Evolutionary conservation across 2,888 invertebrate species (phyloP), one percentile per base, ranked within the genome.

Genomic region (Heliconius erato): DNA sequence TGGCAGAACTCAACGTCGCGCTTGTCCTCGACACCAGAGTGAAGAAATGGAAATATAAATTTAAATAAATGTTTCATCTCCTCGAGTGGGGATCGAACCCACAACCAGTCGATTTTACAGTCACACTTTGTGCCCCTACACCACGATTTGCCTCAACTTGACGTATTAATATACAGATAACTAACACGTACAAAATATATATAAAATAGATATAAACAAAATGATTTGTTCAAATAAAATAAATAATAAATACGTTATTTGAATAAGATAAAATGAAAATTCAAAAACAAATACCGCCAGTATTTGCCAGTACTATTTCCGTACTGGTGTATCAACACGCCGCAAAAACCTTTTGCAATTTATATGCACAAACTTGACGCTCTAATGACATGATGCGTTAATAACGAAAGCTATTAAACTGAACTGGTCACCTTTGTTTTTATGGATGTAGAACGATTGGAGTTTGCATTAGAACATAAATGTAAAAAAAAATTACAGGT

Each of bases 231-330:
- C 35, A n/a, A 59, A 74, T 26, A 35, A 35, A 32, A 0, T 59
- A 35, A 14, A 16, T 16, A 76, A 14, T 59, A 59, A 7, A n/a
- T 16, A 76, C 35, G 6, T 63, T 63, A 76, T 76, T 76, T 59
- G 11, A 59, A 35, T 76, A 63, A 76, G 40, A 67, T 40, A 44
- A 78, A 49, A 78, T 67, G 44, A 11, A 78, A 94, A 89, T 92
- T 92, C 93, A 92, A 94, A 94, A 93, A 93, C 94, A 93, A 93
- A 94, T 92, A 92, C 91, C 92, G 91, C 92, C 91, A 90, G 92
- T 94, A 94, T 94, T 94, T 94, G 94, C 94, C 93, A 93, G 90
- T 92, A 88, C 89, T 86, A 92, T 92, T 91, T 94, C 94, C 94
- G 94, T 91, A 88, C 89, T 90, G 89, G 74, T 87, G 54, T 77